Percentiles rank a stretch among this genome's conserved stretches.
Evolutionary conservation across 2,888 invertebrate species (phyloP).

Genomic region (Anthophora plumipes): DNA sequence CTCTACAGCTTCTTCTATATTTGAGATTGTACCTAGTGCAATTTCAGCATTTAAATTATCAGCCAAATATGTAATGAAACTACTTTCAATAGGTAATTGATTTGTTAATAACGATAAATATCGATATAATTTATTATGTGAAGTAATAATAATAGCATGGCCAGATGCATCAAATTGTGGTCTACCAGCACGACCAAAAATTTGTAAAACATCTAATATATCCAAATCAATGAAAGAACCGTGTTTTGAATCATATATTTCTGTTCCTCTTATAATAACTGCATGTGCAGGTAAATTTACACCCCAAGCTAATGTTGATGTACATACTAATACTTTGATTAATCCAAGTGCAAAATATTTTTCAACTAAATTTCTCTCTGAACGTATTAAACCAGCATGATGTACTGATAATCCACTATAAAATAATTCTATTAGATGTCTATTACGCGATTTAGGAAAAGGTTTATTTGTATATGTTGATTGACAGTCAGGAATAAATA

Average conservation of each 20-base stretch:
- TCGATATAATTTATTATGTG: slow-evolving; percentile 95
- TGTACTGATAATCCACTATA: slow-evolving; percentile 96
- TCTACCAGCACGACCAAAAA: slow-evolving; percentile 98
- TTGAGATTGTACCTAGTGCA: slow-evolving; percentile 97
- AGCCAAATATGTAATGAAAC: slow-evolving; percentile 95
- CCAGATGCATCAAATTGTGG: slow-evolving; percentile 98
- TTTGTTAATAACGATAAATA: slow-evolving; percentile 97
- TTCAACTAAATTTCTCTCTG: slow-evolving; percentile 95
- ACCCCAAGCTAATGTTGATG: slow-evolving; percentile 99
- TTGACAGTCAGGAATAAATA: slow-evolving; percentile 89
- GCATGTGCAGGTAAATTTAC: slow-evolving; percentile 99
- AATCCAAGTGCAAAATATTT: slow-evolving; percentile 94
- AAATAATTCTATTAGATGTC: slow-evolving; percentile 93
- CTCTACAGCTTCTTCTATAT: slow-evolving; percentile 97
- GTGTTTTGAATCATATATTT: slow-evolving; percentile 98
- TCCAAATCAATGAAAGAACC: slow-evolving; percentile 97
- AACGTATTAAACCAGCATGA: slow-evolving; percentile 97
- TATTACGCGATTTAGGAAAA: slow-evolving; percentile 91
- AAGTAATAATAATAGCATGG: slow-evolving; percentile 97
- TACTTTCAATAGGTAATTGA: slow-evolving; percentile 99
- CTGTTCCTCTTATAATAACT: slow-evolving; percentile 97
- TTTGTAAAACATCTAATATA: slow-evolving; percentile 98
- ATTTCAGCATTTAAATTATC: slow-evolving; percentile 99
- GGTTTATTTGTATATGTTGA: slow-evolving; percentile 90
- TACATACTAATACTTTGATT: slow-evolving; percentile 90